Base-by-base conservation (phyloP, 2,113 vertebrate species). In the Protobothrops mucrosquamatus region DNA sequence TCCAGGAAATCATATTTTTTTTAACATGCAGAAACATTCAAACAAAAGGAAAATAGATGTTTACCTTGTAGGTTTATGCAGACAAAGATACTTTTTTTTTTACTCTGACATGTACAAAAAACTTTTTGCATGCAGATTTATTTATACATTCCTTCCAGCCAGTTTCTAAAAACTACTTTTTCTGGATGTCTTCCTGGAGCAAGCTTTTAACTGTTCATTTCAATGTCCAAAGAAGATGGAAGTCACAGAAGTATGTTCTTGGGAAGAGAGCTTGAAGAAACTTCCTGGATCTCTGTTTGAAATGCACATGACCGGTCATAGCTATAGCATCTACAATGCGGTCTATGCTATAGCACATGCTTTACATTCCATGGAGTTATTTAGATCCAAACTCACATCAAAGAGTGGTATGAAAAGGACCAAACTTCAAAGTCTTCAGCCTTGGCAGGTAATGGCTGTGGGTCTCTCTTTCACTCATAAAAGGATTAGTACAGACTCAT, bases 301-400 rank as follows among this genome's bases (percentile, higher is more conserved):
- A 91, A 29, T 46, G 23, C 3, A 9, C 74, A 91, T 91, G 90
- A 57, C 90, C 0, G 54, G 90, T 14, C 90, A 56, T 6, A 85
- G 90, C 54, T 91, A 91, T 14, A 46, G 74, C 26, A 85, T 91
- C 52, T 91, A 91, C 46, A 91, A 91, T 57, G 90, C 90, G 3
- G 54, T 86, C 39, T 85, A 91, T 57, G 74, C 24, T 15, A 15
- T 91, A 10, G 74, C 90, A 29, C 39, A 59, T 48, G 43, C 81
- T 34, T 87, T 91, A 15, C 54, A 91, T 48, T 9, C 14, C 43
- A n/a, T 59, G 81, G 12, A 55, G 8, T 48, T 56, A 11, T 87
- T 43, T n/a, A 57, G 39, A 86, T 59, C 15, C 90, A 86, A 29
- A 3, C 39, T 46, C n/a, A 91, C 34, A 85, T 14, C 48, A 56